A percentile compares a stretch with the other conserved stretches of the same genome.
phyloP scores from a whole-genome alignment of 2,113 vertebrate genomes.

The Pseudolaguvia tuberculata region DNA sequence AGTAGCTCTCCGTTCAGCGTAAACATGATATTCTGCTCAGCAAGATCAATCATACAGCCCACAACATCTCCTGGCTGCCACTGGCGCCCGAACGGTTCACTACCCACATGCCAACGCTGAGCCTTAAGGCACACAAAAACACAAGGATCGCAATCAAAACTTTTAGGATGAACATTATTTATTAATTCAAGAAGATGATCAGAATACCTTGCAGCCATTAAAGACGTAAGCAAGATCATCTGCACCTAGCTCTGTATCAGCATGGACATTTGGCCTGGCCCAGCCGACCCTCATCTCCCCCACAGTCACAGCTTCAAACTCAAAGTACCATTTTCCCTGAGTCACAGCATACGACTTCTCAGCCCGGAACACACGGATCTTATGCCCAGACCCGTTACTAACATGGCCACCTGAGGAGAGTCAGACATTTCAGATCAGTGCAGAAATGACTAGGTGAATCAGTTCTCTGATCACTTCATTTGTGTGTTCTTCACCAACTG shows the following conservation, averaged over 20 bases:
- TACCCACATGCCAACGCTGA: constrained; percentile 88
- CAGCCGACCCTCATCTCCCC: constrained; percentile 93
- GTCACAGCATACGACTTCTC: constrained; percentile 81
- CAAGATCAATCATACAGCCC: constrained; percentile 88
- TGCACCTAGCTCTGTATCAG: constrained; percentile 79
- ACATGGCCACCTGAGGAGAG: constrained; percentile 60
- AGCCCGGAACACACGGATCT: constrained; percentile 81
- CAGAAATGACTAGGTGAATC: not conserved
- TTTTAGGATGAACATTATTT: too few species aligned
- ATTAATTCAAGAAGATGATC: too few species aligned
- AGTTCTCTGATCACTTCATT: not conserved
- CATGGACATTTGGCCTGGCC: constrained; percentile 78
- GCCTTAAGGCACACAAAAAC: constrained; percentile 63
- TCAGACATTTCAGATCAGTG: not conserved
- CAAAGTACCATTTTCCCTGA: constrained; percentile 88
- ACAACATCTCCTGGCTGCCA: constrained; percentile 88
- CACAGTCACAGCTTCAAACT: constrained; percentile 84
- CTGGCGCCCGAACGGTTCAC: constrained; percentile 81
- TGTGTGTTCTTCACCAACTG: not conserved
- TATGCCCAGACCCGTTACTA: constrained; percentile 64
- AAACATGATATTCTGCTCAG: constrained; percentile 85
- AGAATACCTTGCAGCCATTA: constrained; percentile 80
- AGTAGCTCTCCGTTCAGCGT: constrained; percentile 89
- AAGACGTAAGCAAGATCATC: constrained; percentile 88
- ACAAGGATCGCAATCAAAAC: not conserved